Evolutionary conservation across 2,888 invertebrate species (phyloP).

Genomic region (Lasioglossum marginatum): DNA sequence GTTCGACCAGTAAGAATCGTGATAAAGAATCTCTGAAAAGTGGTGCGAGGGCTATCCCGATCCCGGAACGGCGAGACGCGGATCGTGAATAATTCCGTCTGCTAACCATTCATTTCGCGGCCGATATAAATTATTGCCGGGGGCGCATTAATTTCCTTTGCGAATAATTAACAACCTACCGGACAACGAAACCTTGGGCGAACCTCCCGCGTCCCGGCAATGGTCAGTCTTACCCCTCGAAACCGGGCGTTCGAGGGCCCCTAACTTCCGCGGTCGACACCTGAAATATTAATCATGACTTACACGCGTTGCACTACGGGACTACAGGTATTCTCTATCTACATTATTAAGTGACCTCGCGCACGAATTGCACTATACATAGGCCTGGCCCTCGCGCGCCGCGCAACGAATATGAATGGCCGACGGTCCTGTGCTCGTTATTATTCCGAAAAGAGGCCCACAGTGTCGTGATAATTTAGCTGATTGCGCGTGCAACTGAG

Average conservation of each 20-base stretch:
- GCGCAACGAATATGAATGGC: conserved; percentile 69
- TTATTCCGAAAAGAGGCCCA: conserved; percentile 51
- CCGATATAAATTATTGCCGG: conserved; percentile 78
- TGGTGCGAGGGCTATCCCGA: conserved; percentile 40
- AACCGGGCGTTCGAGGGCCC: conserved; percentile 28
- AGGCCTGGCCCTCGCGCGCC: conserved; percentile 60
- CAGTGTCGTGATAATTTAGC: not conserved
- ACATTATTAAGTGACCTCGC: conserved; percentile 78
- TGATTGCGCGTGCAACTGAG: not conserved
- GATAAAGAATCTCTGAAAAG: not conserved
- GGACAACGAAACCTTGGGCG: conserved; percentile 76
- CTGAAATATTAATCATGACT: conserved; percentile 82
- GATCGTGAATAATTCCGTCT: conserved; percentile 79
- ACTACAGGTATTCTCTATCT: conserved; percentile 78
- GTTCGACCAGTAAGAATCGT: not conserved
- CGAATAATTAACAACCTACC: conserved; percentile 81
- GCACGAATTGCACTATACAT: conserved; percentile 67
- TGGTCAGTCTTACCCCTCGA: conserved; percentile 73
- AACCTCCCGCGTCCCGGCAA: conserved; percentile 69
- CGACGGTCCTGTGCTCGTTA: conserved; percentile 45
- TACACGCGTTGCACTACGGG: conserved; percentile 76
- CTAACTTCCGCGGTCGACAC: conserved; percentile 71
- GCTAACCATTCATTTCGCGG: conserved; percentile 76
- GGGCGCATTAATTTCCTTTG: conserved; percentile 81
- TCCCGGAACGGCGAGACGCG: conserved; percentile 70